Conservation (phyloP, 2,797 vertebrate genomes). For the Arctocebus calabarensis region DNA sequence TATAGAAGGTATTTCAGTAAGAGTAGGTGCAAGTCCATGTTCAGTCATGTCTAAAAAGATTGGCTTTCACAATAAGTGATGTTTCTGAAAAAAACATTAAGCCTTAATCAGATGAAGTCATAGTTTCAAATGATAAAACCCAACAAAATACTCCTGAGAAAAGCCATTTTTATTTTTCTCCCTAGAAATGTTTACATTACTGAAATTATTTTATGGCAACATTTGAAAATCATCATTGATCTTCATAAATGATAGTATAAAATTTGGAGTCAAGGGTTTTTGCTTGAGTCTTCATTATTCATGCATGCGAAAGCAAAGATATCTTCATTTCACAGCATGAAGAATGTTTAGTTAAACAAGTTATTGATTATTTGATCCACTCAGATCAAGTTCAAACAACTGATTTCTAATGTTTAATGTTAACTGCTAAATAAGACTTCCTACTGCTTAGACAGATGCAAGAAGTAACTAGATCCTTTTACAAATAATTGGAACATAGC, state of each 20-base stretch:
- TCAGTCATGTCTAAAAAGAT: slow-evolving; percentile 89
- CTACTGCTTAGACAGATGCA: slow-evolving; percentile 30
- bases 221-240: slow-evolving; percentile 35
- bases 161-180: slow-evolving; percentile 24
- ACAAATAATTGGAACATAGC: slow-evolving; percentile 32
- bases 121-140: slow-evolving; percentile 43
- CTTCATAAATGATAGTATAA: slow-evolving; percentile 21
- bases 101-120: background rate
- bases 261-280: background rate
- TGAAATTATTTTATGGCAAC: slow-evolving; percentile 1
- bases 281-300: background rate
- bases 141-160: background rate
- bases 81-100: slow-evolving; percentile 73
- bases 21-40: slow-evolving; percentile 87
- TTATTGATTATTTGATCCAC: slow-evolving; percentile 2
- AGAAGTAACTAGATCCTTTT: background rate
- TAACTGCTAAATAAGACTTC: slow-evolving; percentile 24
- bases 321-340: slow-evolving; percentile 14
- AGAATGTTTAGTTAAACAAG: slow-evolving; percentile 19
- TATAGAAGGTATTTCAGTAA: slow-evolving; percentile 89
- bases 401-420: slow-evolving; percentile 18
- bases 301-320: background rate
- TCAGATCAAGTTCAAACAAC: background rate
- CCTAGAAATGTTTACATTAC: slow-evolving; percentile 17
- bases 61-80: slow-evolving; percentile 73